These are phyloP conservation scores for Parauchenoglanis ngamensis DNA, from an alignment of 2,797 vertebrate genomes.

Conservation along the genomic window DNA sequence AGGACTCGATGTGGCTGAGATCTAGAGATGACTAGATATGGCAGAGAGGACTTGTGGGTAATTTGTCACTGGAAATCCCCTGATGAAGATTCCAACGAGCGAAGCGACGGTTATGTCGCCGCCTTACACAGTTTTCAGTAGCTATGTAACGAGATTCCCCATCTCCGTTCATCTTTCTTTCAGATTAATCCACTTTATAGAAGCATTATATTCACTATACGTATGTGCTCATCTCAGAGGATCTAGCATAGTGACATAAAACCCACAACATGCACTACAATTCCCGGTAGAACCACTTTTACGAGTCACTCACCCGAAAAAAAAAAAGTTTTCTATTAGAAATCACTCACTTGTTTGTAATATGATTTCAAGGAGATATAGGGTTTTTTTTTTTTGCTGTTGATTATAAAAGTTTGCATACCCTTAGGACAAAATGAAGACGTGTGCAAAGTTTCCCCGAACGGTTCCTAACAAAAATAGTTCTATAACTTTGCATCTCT, in stretches of 20 bases:
- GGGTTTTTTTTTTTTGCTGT: not conserved
- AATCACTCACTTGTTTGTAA: not conserved
- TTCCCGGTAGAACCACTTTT: not conserved
- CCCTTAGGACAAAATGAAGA: not conserved
- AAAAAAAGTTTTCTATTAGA: not conserved
- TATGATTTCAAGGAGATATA: not conserved
- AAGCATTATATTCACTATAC: not conserved
- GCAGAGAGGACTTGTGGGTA: constrained; percentile 38
- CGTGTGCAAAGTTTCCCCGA: not conserved
- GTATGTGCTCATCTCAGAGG: not conserved
- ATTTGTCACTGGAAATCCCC: constrained; percentile 34
- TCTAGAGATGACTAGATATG: constrained; percentile 8
- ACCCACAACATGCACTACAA: not conserved
- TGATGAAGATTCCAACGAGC: not conserved
- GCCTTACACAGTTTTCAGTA: not conserved
- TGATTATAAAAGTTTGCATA: not conserved
- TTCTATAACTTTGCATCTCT: not conserved
- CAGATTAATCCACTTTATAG: no score
- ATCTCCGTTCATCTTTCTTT: not conserved
- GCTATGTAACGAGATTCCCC: no score
- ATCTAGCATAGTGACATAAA: no score
- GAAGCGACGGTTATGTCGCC: not conserved
- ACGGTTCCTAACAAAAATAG: not conserved
- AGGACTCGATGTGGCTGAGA: not conserved
- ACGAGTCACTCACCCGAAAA: not conserved